These are phyloP conservation scores for Ostrea denselamellosa DNA, from an alignment of 1,140 invertebrate genomes.

Conservation along the genomic window DNA sequence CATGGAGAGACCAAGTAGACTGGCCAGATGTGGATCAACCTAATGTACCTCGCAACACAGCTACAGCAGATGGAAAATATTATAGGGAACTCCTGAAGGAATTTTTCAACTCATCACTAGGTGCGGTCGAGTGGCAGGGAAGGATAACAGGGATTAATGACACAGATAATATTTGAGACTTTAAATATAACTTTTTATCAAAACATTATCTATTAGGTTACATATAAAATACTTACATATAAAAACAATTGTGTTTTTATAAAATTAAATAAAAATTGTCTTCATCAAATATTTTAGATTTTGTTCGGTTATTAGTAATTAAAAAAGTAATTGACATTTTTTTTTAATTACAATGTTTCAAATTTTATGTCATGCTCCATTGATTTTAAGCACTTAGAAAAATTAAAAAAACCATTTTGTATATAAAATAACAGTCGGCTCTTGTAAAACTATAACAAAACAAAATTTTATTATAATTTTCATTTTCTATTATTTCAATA, in stretches of 20 bases:
- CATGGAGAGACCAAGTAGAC: conserved; percentile 39
- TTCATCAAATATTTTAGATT: no score
- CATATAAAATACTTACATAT: background rate
- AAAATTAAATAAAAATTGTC: no score
- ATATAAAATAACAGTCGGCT: no score
- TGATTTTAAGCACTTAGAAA: no score
- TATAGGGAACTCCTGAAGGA: conserved; percentile 42
- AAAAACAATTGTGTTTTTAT: background rate
- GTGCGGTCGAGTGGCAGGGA: conserved; percentile 39
- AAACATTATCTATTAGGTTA: background rate
- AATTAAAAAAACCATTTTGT: no score
- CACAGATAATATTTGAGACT: background rate
- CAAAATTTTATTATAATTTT: no score
- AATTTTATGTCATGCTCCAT: no score
- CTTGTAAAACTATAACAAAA: no score
- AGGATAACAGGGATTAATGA: conserved; percentile 1
- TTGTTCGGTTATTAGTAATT: no score
- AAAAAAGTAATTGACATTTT: no score
- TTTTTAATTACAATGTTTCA: no score
- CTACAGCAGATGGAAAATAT: conserved; percentile 9
- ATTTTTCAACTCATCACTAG: conserved; percentile 46
- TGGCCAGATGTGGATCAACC: conserved; percentile 43
- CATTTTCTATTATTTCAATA: no score
- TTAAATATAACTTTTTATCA: background rate
- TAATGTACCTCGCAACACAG: conserved; percentile 19